Conservation (phyloP, 2,113 vertebrate species). For the Tursiops truncatus region DNA sequence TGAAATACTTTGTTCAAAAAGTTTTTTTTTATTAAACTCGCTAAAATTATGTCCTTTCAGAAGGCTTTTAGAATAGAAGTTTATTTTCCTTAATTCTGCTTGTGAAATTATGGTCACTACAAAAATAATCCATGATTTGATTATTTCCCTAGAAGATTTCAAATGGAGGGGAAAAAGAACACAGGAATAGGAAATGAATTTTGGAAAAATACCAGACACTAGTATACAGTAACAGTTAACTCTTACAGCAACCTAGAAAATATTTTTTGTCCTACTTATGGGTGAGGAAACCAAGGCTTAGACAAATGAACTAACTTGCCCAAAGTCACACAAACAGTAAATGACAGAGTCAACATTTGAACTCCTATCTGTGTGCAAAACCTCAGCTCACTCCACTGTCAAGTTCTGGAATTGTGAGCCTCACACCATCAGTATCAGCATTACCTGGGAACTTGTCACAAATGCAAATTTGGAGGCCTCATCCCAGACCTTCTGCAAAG, state of each 20-base stretch:
- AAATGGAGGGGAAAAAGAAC: background rate
- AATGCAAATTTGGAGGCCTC: background rate
- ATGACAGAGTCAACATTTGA: background rate
- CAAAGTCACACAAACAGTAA: background rate
- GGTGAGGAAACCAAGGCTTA: background rate
- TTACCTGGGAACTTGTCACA: background rate
- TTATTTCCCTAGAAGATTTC: background rate
- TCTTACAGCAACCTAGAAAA: background rate
- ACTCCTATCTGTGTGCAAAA: background rate
- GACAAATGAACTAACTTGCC: background rate
- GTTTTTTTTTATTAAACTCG: conserved; percentile 17
- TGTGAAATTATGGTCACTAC: background rate
- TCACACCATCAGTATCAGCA: too few relatives aligned
- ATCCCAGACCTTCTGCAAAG: background rate
- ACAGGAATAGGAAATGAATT: background rate
- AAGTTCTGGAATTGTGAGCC: background rate
- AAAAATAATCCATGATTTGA: background rate
- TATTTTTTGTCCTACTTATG: background rate
- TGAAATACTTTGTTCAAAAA: conserved; percentile 7
- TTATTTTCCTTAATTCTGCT: background rate
- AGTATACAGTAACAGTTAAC: background rate
- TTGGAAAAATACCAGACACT: background rate
- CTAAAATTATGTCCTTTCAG: conserved; percentile 15
- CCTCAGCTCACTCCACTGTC: background rate
- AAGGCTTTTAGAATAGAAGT: background rate